Conservation (phyloP, 2,113 vertebrate species). For the Tetraodon nigroviridis region DNA sequence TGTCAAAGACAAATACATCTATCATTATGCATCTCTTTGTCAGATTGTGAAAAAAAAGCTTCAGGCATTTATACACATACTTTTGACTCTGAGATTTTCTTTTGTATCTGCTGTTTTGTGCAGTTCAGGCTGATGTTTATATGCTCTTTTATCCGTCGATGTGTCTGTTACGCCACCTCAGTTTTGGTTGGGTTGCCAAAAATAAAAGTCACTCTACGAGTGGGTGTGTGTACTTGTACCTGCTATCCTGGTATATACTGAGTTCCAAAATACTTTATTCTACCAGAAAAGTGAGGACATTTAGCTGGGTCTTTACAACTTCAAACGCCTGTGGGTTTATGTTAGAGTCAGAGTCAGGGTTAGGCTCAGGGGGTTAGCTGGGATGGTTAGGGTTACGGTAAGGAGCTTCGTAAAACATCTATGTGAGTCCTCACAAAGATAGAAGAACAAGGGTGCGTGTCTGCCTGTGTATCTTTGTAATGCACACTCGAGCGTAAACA, state of each 20-base stretch:
- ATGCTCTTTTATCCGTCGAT: conserved; percentile 7
- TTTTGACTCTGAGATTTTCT: conserved; percentile 1
- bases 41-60: background rate
- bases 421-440: background rate
- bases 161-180: conserved; percentile 6
- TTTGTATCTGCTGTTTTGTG: background rate
- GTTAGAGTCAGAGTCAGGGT: too few species aligned
- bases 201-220: too few species aligned
- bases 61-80: background rate
- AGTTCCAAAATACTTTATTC: too few species aligned
- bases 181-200: background rate
- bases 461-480: background rate
- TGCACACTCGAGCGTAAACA: conserved; percentile 21
- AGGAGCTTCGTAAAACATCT: too few species aligned
- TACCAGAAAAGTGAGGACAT: too few species aligned
- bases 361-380: too few species aligned
- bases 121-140: conserved; percentile 1
- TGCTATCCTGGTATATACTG: too few species aligned
- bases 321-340: too few species aligned
- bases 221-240: too few species aligned
- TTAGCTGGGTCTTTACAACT: too few species aligned
- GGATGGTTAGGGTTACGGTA: too few species aligned
- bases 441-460: background rate
- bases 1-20: background rate
- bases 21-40: background rate